Base-by-base conservation (phyloP, 2,113 vertebrate species). In the Alces alces region DNA sequence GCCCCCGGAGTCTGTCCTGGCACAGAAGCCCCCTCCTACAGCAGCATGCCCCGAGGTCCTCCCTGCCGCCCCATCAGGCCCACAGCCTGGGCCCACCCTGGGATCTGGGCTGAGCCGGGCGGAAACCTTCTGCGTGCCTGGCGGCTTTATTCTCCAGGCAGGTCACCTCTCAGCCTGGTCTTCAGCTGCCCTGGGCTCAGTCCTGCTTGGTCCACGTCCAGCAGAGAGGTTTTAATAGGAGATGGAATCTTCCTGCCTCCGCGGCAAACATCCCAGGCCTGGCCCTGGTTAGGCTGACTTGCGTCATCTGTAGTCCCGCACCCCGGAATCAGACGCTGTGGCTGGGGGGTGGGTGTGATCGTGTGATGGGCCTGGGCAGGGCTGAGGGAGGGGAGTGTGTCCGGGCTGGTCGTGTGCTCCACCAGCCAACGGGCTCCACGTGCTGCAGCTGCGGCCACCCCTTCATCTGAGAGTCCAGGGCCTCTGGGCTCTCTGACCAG, bases 331-430 rank as follows among this genome's bases (percentile, higher is more conserved):
- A 7, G 10, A 14, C 3, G 0, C 52, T 3, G 21, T 0, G 6
- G 14, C 78, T 21, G 10, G 28, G 17, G 14, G 23, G 5, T 3
- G 17, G 2, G 14, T 14, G 47, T 28, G 47, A 57, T 23, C 10
- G 2, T 2, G 0, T 28, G 60, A 3, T 2, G 1, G 36, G 28
- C 30, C 55, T 7, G 10, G 28, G 17, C 17, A 11, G 3, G 45
- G 57, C 30, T 5, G 6, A 0, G 13, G 33, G n/a, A 13, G 8
- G 39, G 7, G 0, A 1, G 36, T 0, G 0, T 17, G 3, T 58
- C 73, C 17, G 2, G 50, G 93, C 16, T 2, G 14, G 43, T 4
- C 8, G 6, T 36, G 28, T 9, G 23, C 39, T 0, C 5, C 36
- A 13, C 50, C 66, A 16, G 23, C 36, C 21, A 36, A 23, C 66